Base-by-base conservation (phyloP, 1,140 invertebrate species). In the Drosophila gunungcola region DNA sequence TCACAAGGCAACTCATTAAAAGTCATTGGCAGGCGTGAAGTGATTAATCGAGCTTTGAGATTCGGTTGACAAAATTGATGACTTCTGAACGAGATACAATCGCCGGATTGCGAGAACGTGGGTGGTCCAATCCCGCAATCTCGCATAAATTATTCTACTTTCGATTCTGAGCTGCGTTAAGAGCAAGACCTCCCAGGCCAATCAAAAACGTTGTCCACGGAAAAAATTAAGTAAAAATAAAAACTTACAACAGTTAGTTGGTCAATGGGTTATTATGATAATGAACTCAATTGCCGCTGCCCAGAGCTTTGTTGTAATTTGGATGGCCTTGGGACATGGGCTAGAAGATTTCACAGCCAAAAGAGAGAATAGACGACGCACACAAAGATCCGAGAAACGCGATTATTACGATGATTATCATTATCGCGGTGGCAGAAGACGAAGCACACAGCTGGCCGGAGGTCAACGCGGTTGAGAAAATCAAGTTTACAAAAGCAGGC, bases 251-350 rank as follows among this genome's bases (percentile, higher is more conserved):
- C 45, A 51, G 38, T 76, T 89, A 83, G 73, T 88, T 89, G 84
- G 84, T 88, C 84, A 88, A 89, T 88, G 84, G 84, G 84, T 89
- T 84, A 88, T 89, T 88, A 88, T 89, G 84, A 88, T 88, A 88
- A 88, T 88, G 84, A 88, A 88, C 84, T 89, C 76, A 83, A 88
- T 83, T 88, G 81, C 76, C 61, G 83, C 41, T 64, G 54, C 53
- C 53, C 52, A 54, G 45, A 58, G 54, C 45, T 70, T 72, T 84
- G 70, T 89, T 88, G 84, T 88, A 88, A 88, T 88, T 88, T 80
- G 52, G 29, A 43, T 84, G 77, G 77, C 84, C 84, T 89, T 88
- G 76, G 64, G 46, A 43, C 63, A 39, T 43, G 57, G 58, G 61
- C 52, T 82, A 78, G 79, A 82, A 82, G 74, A 82, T 82, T 82